These are phyloP conservation scores for Cyclina sinensis DNA, from an alignment of 1,140 invertebrate species.

Conservation along the genomic window DNA sequence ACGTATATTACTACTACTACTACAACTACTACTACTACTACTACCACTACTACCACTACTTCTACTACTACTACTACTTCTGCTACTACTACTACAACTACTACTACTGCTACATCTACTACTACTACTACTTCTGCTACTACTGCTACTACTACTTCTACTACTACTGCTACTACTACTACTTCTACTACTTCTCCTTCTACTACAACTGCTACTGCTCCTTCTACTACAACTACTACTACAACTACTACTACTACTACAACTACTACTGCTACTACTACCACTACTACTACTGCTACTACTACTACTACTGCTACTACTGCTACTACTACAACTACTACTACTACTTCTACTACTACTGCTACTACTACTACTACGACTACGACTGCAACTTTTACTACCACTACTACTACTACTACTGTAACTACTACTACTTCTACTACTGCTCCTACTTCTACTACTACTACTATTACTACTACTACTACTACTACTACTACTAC, in stretches of 20 bases:
- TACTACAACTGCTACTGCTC: background rate
- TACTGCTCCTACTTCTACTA: slow-evolving; percentile 56
- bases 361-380: no score
- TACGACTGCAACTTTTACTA: no score
- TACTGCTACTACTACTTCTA: background rate
- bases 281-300: slow-evolving; percentile 64
- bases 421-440: slow-evolving; percentile 56
- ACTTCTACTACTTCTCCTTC: background rate
- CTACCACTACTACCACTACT: slow-evolving; percentile 58
- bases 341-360: slow-evolving; percentile 60
- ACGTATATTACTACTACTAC: slow-evolving; percentile 64
- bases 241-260: slow-evolving; percentile 47
- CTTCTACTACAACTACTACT: background rate
- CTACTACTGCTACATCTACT: background rate
- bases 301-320: slow-evolving; percentile 67
- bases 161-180: background rate
- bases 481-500: slow-evolving; percentile 62
- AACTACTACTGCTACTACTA: slow-evolving; percentile 66
- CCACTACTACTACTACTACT: no score
- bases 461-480: slow-evolving; percentile 68
- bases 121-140: no score
- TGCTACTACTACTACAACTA: no score
- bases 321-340: slow-evolving; percentile 56
- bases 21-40: slow-evolving; percentile 67
- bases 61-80: no score